Evolutionary conservation across 1,140 invertebrate genomes (phyloP).

Genomic region (Drosophila ficusphila): DNA sequence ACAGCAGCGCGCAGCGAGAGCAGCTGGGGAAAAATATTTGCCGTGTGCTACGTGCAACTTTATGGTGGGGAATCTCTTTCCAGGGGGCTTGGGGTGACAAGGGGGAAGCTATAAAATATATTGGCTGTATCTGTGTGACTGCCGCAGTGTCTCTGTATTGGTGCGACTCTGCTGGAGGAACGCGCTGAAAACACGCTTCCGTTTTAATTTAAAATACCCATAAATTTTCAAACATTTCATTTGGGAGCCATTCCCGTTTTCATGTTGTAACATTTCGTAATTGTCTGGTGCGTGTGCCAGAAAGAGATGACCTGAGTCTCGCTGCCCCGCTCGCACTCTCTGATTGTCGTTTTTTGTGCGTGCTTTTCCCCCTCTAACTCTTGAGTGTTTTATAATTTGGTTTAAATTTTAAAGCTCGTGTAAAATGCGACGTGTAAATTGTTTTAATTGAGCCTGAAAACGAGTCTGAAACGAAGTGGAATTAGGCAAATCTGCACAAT

Average conservation of each 20-base stretch:
- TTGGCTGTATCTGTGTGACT: conserved; percentile 64
- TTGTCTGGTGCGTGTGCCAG: conserved; percentile 55
- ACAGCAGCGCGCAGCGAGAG: conserved; percentile 5
- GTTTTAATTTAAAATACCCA: conserved; percentile 84
- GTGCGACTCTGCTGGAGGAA: conserved; percentile 34
- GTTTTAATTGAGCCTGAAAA: conserved; percentile 78
- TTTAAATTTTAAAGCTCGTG: conserved; percentile 69
- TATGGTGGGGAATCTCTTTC: conserved; percentile 30
- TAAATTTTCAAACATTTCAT: conserved; percentile 84
- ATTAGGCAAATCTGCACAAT: conserved; percentile 45
- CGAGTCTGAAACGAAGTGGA: conserved; percentile 64
- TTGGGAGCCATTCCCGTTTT: conserved; percentile 83
- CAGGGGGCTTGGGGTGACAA: conserved; percentile 20
- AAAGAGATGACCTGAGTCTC: conserved; percentile 21
- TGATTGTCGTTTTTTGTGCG: neutral
- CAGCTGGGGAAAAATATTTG: conserved; percentile 37
- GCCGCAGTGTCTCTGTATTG: conserved; percentile 13
- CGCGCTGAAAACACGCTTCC: conserved; percentile 83
- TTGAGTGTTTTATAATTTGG: conserved; percentile 65
- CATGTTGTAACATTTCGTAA: conserved; percentile 82
- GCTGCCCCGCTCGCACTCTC: conserved; percentile 3
- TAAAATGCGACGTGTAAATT: conserved; percentile 75
- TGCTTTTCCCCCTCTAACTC: conserved; percentile 1
- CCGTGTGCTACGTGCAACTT: conserved; percentile 80
- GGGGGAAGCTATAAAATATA: conserved; percentile 75